Evolutionary conservation across 2,113 vertebrate genomes (phyloP), one percentile per base, ranked within the genome.

Genomic region (Pomatostomus ruficeps): DNA sequence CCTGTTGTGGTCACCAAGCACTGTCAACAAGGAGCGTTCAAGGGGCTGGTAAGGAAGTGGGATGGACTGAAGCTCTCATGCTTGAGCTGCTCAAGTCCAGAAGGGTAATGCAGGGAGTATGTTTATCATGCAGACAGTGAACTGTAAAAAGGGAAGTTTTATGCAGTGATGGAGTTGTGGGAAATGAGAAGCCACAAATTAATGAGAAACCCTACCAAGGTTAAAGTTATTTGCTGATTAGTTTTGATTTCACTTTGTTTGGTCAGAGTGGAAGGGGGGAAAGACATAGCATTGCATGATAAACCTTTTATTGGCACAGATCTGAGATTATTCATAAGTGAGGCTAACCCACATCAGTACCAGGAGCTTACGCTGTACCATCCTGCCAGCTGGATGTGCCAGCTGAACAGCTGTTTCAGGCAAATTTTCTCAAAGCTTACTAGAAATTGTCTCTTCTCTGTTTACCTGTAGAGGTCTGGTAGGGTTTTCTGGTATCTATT

Each of bases 11-110:
- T 98, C 95, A 95, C 96, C 94, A 91, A 87, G 88, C 91, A 89
- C 88, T 97, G 96, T 97, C 97, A 95, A 95, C 97, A 95, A 95
- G 80, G 85, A 97, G 89, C 80, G 97, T 98, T 97, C 97, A 93
- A 92, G 75, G 72, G 93, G 90, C 86, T 96, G 89, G 93, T 96
- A 94, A 98, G 97, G 97, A 98, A 98, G 97, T 97, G 93, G 90
- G 95, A 94, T 78, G 71, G 84, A 96, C 96, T 95, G 96, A 85
- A 92, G 70, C 76, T 94, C 95, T 97, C 93, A 91, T 0, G 19
- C 93, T 98, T 98, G 92, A 94, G 97, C 94, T 98, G 96, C 96
- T 78, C 49, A 85, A 94, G 94, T 97, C 91, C 82, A 88, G 84
- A 96, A 96, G 91, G 95, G 96, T 81, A 93, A 94, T 49, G 88